Base-by-base conservation (phyloP, 2,113 vertebrate genomes). In the Furnarius figulus region DNA sequence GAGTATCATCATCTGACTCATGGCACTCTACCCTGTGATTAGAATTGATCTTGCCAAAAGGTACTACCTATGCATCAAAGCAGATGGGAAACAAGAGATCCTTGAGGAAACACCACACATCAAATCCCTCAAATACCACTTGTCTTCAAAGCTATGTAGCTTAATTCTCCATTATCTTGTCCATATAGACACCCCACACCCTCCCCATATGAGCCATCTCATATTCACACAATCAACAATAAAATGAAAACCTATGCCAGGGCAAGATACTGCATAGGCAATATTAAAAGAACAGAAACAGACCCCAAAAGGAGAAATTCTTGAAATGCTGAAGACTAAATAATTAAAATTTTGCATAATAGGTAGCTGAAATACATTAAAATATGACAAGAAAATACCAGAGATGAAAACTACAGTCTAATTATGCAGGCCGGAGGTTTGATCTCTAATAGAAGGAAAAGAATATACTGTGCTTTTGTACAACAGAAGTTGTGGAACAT, bases 131-230 rank as follows among this genome's bases (percentile, higher is more conserved):
- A 93, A 87, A 78, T 96, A 79, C 78, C 82, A 93, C 89, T 96
- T 90, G 47, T 95, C 71, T 93, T 95, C 59, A 90, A 86, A 93
- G 82, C 35, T 72, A 46, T 16, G 30, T 71, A 93, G 63, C 71
- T 95, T 96, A 91, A 92, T 96, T 91, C 68, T 93, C 59, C 55
- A 74, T 93, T 95, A 63, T 91, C 68, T 97, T 91, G 89, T 80
- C 76, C 73, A 67, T 62, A 80, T 1, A 49, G 71, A 42, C 37
- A 76, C 33, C 63, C 63, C 63, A 76, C 42, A 79, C 12, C 24
- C 75, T 83, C 50, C 80, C 93, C 71, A 50, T 55, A 58, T 21
- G 35, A 93, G 59, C 30, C 67, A 83, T 50, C 63, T 90, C 50
- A 56, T 75, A 76, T 68, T 94, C 63, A 88, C 55, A 80, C 52